A percentile compares a stretch with the other conserved stretches of the same genome.
These are phyloP conservation scores for Tetrax tetrax DNA, from an alignment of 2,113 vertebrate species.

Conservation along the genomic window DNA sequence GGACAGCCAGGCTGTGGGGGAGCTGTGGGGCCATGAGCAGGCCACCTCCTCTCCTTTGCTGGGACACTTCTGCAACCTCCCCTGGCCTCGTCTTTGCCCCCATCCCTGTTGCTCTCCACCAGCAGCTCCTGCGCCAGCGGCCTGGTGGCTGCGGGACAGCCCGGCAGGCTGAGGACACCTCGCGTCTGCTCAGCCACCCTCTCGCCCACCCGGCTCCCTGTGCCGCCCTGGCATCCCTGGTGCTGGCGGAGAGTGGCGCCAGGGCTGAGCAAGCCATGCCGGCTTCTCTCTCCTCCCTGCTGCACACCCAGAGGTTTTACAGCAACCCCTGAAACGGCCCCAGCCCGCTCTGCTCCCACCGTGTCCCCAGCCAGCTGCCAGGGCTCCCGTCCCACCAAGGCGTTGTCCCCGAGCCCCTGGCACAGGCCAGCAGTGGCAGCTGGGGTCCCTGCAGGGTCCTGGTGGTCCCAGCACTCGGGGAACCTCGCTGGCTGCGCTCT, in stretches of 20 bases:
- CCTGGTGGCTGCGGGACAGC: too few relatives aligned
- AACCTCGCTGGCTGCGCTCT: fast-evolving
- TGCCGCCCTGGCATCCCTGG: neutral
- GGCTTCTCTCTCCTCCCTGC: neutral
- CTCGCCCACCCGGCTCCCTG: fast-evolving
- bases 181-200: too few relatives aligned
- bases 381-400: fast-evolving
- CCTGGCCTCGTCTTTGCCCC: fast-evolving
- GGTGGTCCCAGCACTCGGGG: fast-evolving
- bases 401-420: fast-evolving
- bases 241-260: neutral
- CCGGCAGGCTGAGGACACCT: neutral
- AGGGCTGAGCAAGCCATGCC: neutral
- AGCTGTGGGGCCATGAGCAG: too few relatives aligned
- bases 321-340: fast-evolving
- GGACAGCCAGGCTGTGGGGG: too few relatives aligned
- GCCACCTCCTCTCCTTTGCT: neutral
- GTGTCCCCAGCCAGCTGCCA: fast-evolving
- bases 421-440: fast-evolving
- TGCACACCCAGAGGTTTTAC: fast-evolving
- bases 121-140: neutral
- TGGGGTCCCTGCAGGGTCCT: neutral
- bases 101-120: fast-evolving
- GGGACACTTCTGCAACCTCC: too few relatives aligned
- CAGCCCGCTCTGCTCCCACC: fast-evolving